These are phyloP conservation scores for Archips crataeganus DNA, from an alignment of 2,888 invertebrate genomes.

Conservation along the genomic window DNA sequence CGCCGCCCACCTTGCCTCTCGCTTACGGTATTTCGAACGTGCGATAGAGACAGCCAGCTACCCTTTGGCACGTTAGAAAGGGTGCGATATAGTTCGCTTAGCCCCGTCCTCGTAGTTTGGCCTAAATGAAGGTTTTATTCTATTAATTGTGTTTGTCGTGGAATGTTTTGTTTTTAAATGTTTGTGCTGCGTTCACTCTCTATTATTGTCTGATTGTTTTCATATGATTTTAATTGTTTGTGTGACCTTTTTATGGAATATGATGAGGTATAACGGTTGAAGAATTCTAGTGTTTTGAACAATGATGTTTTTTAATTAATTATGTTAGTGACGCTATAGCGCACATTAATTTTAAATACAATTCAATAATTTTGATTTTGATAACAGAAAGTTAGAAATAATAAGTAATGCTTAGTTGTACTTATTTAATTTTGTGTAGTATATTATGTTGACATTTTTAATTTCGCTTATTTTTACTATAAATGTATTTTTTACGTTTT, in stretches of 20 bases:
- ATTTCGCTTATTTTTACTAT: no score
- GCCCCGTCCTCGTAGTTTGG: constrained; percentile 59
- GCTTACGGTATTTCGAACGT: constrained; percentile 83
- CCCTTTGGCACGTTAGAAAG: constrained; percentile 56
- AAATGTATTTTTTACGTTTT: no score
- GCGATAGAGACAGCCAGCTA: constrained; percentile 62
- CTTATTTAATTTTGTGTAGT: no score
- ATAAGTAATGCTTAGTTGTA: no score
- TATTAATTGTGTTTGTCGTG: constrained; percentile 66
- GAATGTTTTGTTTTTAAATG: constrained; percentile 55
- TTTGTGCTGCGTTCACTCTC: constrained; percentile 45
- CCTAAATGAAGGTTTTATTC: constrained; percentile 75
- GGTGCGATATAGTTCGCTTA: constrained; percentile 60
- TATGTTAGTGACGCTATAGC: background rate
- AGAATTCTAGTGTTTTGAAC: constrained; percentile 17
- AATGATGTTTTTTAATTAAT: constrained; percentile 5
- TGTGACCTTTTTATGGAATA: constrained; percentile 35
- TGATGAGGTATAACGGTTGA: constrained; percentile 15
- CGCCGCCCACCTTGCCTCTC: constrained; percentile 72
- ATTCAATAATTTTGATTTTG: background rate
- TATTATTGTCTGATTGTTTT: constrained; percentile 35
- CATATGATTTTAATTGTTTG: constrained; percentile 39
- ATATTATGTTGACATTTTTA: no score
- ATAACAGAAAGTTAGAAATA: background rate
- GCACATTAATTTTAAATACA: background rate